These are phyloP conservation scores for Acanthiza pusilla DNA, from an alignment of 2,797 vertebrate genomes.

Conservation along the genomic window DNA sequence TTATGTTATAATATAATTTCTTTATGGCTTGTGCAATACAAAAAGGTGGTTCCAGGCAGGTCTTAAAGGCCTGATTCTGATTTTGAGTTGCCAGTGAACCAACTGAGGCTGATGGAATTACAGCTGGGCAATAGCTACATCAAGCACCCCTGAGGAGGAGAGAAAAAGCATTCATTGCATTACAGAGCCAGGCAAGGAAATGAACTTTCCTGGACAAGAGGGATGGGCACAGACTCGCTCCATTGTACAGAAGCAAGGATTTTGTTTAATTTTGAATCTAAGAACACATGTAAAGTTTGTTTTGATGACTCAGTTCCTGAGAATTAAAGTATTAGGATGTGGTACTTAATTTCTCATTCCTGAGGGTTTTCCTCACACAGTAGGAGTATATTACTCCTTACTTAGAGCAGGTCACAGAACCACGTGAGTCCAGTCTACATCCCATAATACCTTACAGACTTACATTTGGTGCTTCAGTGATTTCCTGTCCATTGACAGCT, in stretches of 20 bases:
- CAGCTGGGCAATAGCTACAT: not conserved
- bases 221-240: not conserved
- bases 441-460: not conserved
- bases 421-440: rapidly evolving
- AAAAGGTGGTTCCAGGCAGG: not conserved
- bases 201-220: not conserved
- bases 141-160: not conserved
- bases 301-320: not conserved
- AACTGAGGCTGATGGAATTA: not conserved
- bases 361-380: not conserved
- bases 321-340: not conserved
- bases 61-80: not conserved
- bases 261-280: not conserved
- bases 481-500: not conserved
- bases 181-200: not conserved
- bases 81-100: not conserved
- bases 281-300: not conserved
- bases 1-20: not conserved
- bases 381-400: not conserved
- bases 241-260: not conserved
- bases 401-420: not conserved
- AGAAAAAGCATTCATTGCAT: not conserved
- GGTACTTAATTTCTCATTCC: not conserved
- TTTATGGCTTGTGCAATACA: not conserved
- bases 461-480: not conserved